Evolutionary conservation across 2,797 vertebrate genomes (phyloP), one percentile per base, ranked within the genome.

Genomic region (Sebastes goodei): DNA sequence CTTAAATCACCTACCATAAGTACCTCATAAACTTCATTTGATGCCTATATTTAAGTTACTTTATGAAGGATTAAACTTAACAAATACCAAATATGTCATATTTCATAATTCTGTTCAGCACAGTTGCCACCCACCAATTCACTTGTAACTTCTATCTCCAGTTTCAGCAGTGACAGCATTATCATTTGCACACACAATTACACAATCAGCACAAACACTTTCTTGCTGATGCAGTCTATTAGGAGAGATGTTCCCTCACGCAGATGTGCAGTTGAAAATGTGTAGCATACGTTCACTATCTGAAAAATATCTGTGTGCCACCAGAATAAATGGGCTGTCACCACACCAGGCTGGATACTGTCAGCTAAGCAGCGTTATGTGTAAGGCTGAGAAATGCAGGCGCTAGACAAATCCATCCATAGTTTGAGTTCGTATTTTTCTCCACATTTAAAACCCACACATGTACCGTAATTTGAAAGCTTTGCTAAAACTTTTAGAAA

Each of bases 321-420:
- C 46, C 49, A 82, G 86, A 82, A 89, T 86, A 71, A 87, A 89
- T 88, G 76, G 56, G 56, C 86, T 85, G 83, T 88, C 84, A 77
- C 61, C 55, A 60, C 68, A 78, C 55, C 62, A 56, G 69, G 71
- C 46, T 52, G 46, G 59, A 82, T 71, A 55, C 74, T 84, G 83
- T 85, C 83, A 81, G 70, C 80, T 73, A 49, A 71, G 76, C 63
- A 71, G 33, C 9, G 6, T 42, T 32, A 60, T 59, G 60, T 29
- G 32, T 57, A 32, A 67, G 56, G 55, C 74, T 62, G 64, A 72
- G 25, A 64, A 82, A 86, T 75, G 79, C 14, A 53, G 32, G 29
- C 23, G 49, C 63, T 2, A 29, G 32, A 59, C 56, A 81, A 76
- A 86, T 88, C 76, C 68, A 74, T 92, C 79, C 38, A 80, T 52